These are phyloP conservation scores for Microchrysa polita DNA, from an alignment of 2,888 invertebrate genomes.

Conservation along the genomic window DNA sequence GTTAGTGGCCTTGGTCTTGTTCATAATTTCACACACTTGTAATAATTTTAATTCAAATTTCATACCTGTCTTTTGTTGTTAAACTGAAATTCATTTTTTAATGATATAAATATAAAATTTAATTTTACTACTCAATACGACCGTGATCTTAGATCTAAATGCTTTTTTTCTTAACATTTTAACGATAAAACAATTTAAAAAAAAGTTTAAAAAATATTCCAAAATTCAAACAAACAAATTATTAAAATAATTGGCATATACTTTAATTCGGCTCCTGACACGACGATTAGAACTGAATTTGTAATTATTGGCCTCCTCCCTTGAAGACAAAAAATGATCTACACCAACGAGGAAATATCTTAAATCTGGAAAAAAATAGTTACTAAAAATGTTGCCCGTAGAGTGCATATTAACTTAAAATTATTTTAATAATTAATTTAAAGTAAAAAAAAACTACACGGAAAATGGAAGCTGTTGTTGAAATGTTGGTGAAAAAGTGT, in stretches of 20 bases:
- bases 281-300: slow-evolving; percentile 50
- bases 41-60: no score
- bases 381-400: neutral
- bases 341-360: slow-evolving; percentile 8
- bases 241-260: slow-evolving; percentile 30
- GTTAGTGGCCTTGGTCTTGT: no score
- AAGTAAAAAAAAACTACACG: neutral
- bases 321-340: neutral
- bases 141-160: slow-evolving; percentile 51
- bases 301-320: slow-evolving; percentile 29
- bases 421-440: slow-evolving; percentile 12
- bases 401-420: neutral
- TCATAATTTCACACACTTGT: no score
- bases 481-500: slow-evolving; percentile 34
- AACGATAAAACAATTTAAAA: slow-evolving; percentile 41
- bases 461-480: slow-evolving; percentile 16
- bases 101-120: no score
- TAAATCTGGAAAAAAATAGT: neutral
- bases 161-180: slow-evolving; percentile 51
- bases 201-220: slow-evolving; percentile 1
- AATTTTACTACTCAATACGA: slow-evolving; percentile 49
- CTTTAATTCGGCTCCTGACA: slow-evolving; percentile 34
- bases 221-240: slow-evolving; percentile 9
- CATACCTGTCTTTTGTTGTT: no score
- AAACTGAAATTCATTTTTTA: no score